Evolutionary conservation across 2,113 vertebrate genomes (phyloP).

Genomic region (Marmota flaviventris): DNA sequence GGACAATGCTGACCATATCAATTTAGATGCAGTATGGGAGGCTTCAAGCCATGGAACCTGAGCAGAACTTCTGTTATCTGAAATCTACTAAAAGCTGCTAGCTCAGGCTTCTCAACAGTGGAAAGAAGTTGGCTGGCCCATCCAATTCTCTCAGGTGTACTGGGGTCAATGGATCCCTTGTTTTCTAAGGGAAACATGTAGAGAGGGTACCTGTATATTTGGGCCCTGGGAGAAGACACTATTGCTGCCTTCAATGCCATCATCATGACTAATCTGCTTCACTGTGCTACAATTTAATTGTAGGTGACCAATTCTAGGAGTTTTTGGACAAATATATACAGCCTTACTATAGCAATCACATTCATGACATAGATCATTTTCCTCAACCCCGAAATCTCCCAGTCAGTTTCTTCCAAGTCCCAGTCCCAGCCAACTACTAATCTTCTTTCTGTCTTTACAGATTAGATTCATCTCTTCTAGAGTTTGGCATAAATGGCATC

Average conservation of each 20-base stretch:
- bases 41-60: not conserved
- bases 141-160: not conserved
- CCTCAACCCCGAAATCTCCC: not conserved
- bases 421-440: not conserved
- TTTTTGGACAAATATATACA: not conserved
- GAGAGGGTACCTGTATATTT: not conserved
- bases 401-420: not conserved
- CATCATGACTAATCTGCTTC: not conserved
- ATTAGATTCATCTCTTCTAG: not conserved
- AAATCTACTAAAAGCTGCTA: not conserved
- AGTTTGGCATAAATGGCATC: not conserved
- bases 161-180: not conserved
- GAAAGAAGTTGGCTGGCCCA: not conserved
- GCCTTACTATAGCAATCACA: not conserved
- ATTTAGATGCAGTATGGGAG: not conserved
- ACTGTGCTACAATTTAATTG: slow-evolving; percentile 6
- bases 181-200: not conserved
- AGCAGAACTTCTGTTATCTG: not conserved
- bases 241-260: not conserved
- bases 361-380: not conserved
- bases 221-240: not conserved
- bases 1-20: not conserved
- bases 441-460: not conserved
- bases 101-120: not conserved
- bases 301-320: not conserved